Percentiles rank a stretch among this genome's conserved stretches.
Evolutionary conservation across 2,113 vertebrate species (phyloP).

Genomic region (Agapornis roseicollis): DNA sequence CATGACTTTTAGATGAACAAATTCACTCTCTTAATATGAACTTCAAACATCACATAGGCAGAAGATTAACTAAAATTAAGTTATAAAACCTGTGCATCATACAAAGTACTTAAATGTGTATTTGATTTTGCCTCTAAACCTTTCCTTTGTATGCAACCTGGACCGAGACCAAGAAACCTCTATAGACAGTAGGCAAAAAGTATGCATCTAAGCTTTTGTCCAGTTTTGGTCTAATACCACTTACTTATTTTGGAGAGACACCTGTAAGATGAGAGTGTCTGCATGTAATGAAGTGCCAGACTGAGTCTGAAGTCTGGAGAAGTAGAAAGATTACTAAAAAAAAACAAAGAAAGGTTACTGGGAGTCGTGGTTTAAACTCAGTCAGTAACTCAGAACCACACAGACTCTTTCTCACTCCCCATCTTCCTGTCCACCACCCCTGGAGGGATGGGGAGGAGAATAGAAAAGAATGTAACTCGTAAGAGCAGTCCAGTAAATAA

Average conservation of each 20-base stretch:
- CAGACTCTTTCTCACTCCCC: no score
- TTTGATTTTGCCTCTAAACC: neutral
- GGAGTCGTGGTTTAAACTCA: no score
- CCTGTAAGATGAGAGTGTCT: neutral
- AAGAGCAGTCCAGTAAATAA: no score
- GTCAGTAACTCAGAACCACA: no score
- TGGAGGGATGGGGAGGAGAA: no score
- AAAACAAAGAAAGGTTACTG: neutral
- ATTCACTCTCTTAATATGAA: neutral
- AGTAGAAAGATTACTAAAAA: neutral
- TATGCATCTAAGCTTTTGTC: neutral
- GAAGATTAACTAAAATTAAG: neutral
- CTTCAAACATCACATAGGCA: neutral
- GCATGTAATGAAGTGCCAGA: neutral
- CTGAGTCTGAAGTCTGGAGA: neutral
- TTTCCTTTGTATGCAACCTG: neutral
- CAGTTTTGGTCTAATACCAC: neutral
- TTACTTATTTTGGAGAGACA: neutral
- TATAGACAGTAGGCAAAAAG: neutral
- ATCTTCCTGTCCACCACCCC: no score
- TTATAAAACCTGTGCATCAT: neutral
- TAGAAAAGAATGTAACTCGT: no score
- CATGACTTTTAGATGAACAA: neutral
- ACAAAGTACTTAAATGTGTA: neutral
- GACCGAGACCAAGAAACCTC: neutral